Evolutionary conservation across 2,113 vertebrate species (phyloP), one percentile per base, ranked within the genome.

Genomic region (Campylomormyrus numenius): DNA sequence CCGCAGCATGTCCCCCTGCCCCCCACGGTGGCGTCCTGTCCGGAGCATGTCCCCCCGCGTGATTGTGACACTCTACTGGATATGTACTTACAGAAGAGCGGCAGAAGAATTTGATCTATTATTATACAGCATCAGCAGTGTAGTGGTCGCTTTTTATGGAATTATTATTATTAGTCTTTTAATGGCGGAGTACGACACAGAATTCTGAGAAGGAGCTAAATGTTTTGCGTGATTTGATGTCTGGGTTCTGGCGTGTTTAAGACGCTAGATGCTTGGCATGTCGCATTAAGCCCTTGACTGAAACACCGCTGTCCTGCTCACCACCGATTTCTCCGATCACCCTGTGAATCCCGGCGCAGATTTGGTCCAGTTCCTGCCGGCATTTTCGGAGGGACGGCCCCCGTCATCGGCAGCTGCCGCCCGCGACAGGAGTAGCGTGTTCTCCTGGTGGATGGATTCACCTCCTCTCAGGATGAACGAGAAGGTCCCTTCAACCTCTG

Each of bases 41-140:
- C 0, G 39, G 3, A 39, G 0, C 39, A 3, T 3, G 39, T 39
- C 39, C 15, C 21, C 56, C 1, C 1, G 0, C 17, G 0, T 11
- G 19, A 66, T n/a, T 27, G 62, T 31, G 62, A 70, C 62, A 1
- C 62, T 70, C 24, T 70, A 10, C 62, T 66, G 21, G 58, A 19
- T 66, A 66, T 8, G 21, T 10, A 66, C 21, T 31, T 3, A 70
- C 24, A 70, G 9, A 70, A 13, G 9, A 70, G 6, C 6, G 10
- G 24, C 27, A 21, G 53, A 24, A 56, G 19, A 24, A 56, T 24
- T 24, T 21, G n/a, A 70, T 70, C 24, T n/a, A 11, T 31, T 70
- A 70, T 70, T 27, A 31, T 70, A 70, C 62, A 31, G 7, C 9
- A 70, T 0, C 62, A 10, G 2, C 24, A 2, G n/a, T 31, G 7